Conservation (phyloP, 1,140 invertebrate species). For the Micrasema longulum region DNA sequence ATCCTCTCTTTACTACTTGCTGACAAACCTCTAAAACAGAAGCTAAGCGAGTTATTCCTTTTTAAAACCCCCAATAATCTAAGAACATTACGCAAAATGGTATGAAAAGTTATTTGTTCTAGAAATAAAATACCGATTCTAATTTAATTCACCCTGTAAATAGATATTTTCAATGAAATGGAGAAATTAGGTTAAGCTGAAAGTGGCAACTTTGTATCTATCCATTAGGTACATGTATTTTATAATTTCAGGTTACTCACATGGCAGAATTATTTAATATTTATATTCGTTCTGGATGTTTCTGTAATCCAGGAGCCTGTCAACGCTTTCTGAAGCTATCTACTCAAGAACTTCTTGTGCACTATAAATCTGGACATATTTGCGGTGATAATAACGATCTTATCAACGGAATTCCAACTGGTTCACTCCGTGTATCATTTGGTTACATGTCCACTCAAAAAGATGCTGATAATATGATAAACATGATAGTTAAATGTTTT, state of each 20-base stretch:
- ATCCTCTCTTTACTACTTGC: too few species aligned
- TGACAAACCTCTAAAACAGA: too few species aligned
- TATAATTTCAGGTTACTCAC: conserved; percentile 78
- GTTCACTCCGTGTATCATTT: conserved; percentile 92
- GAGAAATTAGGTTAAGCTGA: too few species aligned
- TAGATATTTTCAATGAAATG: too few species aligned
- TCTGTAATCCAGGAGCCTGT: conserved; percentile 97
- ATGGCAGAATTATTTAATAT: conserved; percentile 90
- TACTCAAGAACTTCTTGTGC: conserved; percentile 77
- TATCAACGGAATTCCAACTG: conserved; percentile 90
- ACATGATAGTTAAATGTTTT: conserved; percentile 81
- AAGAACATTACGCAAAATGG: too few species aligned
- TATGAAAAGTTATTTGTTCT: too few species aligned
- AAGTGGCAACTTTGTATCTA: neutral
- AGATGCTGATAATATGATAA: conserved; percentile 80
- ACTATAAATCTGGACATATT: conserved; percentile 89
- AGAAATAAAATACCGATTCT: too few species aligned
- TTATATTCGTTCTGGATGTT: conserved; percentile 91
- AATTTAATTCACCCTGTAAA: too few species aligned
- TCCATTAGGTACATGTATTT: neutral
- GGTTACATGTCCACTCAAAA: conserved; percentile 87
- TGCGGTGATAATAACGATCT: conserved; percentile 93
- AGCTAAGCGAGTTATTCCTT: too few species aligned
- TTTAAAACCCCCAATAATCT: too few species aligned
- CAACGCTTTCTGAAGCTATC: conserved; percentile 82